Evolutionary conservation across 1,140 invertebrate genomes (phyloP).

Genomic region (Drosophila mayri): DNA sequence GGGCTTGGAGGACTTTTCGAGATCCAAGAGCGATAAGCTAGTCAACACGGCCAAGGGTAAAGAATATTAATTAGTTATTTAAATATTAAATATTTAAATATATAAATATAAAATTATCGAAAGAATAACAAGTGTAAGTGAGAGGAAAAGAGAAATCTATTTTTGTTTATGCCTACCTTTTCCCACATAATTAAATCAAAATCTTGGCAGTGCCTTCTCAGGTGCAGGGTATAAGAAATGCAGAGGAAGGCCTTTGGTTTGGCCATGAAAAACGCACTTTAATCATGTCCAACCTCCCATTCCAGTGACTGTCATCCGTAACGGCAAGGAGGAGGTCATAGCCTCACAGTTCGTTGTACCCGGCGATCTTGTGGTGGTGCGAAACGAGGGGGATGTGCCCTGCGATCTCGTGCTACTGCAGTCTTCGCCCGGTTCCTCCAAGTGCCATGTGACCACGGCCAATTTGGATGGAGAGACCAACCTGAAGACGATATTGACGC

Average conservation of each 20-base stretch:
- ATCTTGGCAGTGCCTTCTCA: no score
- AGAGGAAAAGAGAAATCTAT: no score
- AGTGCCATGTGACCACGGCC: slow-evolving; percentile 99
- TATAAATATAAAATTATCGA: no score
- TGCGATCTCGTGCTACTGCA: slow-evolving; percentile 92
- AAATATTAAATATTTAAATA: neutral
- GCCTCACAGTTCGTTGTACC: slow-evolving; percentile 87
- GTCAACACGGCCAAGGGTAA: slow-evolving; percentile 88
- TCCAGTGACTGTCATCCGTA: slow-evolving; percentile 87
- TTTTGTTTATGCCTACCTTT: no score
- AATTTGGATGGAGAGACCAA: slow-evolving; percentile 99
- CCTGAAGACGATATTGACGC: slow-evolving; percentile 92
- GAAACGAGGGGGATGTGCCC: slow-evolving; percentile 89
- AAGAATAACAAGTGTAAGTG: no score
- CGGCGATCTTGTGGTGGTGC: slow-evolving; percentile 91
- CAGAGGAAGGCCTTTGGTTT: neutral
- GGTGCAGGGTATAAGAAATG: neutral
- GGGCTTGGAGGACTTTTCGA: slow-evolving; percentile 92
- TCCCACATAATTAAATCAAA: no score
- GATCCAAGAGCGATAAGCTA: slow-evolving; percentile 89
- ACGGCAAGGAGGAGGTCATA: slow-evolving; percentile 86
- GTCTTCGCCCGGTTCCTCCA: slow-evolving; percentile 86
- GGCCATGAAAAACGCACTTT: neutral
- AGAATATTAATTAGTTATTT: neutral
- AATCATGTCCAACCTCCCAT: slow-evolving; percentile 21